Base-by-base conservation (phyloP, 1,140 invertebrate species). In the Bombyx mandarina region DNA sequence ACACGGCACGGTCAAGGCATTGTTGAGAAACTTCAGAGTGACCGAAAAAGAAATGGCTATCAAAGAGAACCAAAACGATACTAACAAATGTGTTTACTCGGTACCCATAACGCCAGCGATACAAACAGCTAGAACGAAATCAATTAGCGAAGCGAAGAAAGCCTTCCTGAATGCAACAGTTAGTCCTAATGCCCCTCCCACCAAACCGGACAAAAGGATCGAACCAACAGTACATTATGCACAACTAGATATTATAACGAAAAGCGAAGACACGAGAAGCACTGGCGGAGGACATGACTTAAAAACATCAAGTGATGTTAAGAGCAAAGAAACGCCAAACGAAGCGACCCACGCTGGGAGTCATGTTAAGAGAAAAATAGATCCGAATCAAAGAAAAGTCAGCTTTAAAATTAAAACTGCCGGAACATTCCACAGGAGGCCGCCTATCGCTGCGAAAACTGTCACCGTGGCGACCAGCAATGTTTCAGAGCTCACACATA, bases 401-500 rank as follows among this genome's bases (percentile, higher is more conserved):
- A 89, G 88, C 62, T 89, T 89, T 66, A 89, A 89, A 84, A 82
- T 82, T 44, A 88, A 83, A 73, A 88, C 74, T 65, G 75, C 76
- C 7, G 77, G 82, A n/a, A 62, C 66, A 8, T 72, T 67, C 1
- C 72, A 88, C 47, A 74, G 77, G 63, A 73, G 82, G 52, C 77
- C 86, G 35, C 79, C 79, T 26, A 52, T 83, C 59, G 72, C 74
- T 45, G 72, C 73, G 10, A 84, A 83, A 58, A 86, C 79, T n/a
- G 78, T 88, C 63, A 88, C 85, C 42, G 78, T 89, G 63, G 77
- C 81, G 46, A 87, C 79, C 54, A 90, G 69, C 61, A 88, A 88
- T 66, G 90, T 91, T 1, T 86, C 89, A 43, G 85, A 89, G 68
- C 63, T 91, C 35, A 89, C 89, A 2, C 88, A 88, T 62, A 90